Conservation (phyloP, 2,797 vertebrate species). For the Octomys mimax region DNA sequence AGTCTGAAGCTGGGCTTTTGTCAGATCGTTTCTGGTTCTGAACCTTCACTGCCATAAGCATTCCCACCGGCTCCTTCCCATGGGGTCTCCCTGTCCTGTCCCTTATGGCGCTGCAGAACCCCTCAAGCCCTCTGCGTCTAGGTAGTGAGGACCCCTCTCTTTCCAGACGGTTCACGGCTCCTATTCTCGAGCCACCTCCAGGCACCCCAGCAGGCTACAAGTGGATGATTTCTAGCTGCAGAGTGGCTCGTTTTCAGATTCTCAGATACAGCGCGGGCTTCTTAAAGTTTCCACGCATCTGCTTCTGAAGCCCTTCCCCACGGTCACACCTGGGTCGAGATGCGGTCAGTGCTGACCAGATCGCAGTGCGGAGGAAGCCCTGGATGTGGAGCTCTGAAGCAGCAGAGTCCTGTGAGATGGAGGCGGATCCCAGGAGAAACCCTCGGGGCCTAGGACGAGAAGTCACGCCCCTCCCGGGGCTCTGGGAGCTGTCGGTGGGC, state of each 20-base stretch:
- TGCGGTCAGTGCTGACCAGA: neutral
- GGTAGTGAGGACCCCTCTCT: neutral
- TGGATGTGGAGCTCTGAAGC: neutral
- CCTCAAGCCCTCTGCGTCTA: neutral
- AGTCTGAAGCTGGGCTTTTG: neutral
- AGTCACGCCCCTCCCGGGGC: too few species aligned
- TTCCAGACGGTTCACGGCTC: neutral
- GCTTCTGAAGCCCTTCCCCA: neutral
- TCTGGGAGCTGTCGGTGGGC: neutral
- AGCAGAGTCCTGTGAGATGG: too few species aligned
- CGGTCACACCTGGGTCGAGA: neutral
- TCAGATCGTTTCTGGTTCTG: neutral
- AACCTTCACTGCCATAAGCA: accelerated
- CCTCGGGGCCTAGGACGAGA: neutral
- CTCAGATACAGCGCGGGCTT: neutral
- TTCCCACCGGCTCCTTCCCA: neutral
- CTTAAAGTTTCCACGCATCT: accelerated
- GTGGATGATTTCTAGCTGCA: neutral
- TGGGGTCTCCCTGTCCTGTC: neutral
- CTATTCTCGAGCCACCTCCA: neutral
- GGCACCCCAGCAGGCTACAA: neutral
- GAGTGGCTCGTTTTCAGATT: neutral
- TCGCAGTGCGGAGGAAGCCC: accelerated
- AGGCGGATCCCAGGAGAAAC: neutral
- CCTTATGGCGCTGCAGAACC: too few species aligned